phyloP scores from a whole-genome alignment of 1,140 invertebrate genomes.

The Tetramorium parvispinum region DNA sequence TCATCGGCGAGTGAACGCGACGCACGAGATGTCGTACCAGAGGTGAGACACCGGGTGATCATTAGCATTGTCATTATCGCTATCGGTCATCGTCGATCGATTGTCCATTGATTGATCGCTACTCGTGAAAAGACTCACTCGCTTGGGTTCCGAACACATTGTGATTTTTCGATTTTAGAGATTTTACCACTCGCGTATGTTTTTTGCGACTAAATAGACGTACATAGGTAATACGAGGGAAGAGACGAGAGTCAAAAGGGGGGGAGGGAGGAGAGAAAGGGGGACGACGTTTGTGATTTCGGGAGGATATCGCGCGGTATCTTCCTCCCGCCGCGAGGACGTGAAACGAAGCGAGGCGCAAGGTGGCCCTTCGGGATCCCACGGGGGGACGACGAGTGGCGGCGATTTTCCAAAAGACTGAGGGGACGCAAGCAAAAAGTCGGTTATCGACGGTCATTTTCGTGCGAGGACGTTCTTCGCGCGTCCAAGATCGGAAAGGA shows the following conservation, averaged over 20 bases:
- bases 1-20: constrained; percentile 71
- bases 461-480: constrained; percentile 14
- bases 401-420: constrained; percentile 63
- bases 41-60: constrained; percentile 45
- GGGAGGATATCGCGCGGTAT: constrained; percentile 43
- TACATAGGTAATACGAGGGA: constrained; percentile 1
- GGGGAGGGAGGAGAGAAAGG: too few relatives aligned
- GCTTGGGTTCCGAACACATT: constrained; percentile 76
- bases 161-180: constrained; percentile 76
- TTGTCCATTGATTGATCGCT: constrained; percentile 68
- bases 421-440: constrained; percentile 38
- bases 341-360: neutral
- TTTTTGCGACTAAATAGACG: constrained; percentile 29
- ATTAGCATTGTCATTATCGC: constrained; percentile 70
- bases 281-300: neutral
- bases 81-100: constrained; percentile 67
- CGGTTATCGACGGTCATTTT: constrained; percentile 28
- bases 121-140: constrained; percentile 66
- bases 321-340: constrained; percentile 43
- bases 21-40: constrained; percentile 53
- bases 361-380: neutral
- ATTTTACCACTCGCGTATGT: constrained; percentile 49
- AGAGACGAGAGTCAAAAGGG: neutral
- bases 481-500: constrained; percentile 9
- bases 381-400: neutral